These are phyloP conservation scores for Acanthaster planci DNA, from an alignment of 35 echinoderm and acorn worm genomes.

Conservation along the genomic window DNA sequence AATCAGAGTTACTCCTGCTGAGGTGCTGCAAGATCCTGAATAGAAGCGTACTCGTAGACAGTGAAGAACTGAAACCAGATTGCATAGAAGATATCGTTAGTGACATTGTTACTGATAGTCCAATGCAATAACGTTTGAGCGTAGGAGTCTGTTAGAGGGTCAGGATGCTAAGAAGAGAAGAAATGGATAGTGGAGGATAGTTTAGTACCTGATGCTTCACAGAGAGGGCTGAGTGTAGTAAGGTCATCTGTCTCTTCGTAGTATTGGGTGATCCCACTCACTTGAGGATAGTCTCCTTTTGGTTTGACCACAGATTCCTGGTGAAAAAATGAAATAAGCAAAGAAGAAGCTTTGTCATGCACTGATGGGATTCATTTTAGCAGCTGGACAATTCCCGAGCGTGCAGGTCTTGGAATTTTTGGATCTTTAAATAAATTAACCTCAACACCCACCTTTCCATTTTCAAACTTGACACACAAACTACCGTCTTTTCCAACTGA, in stretches of 20 bases:
- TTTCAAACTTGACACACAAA: background rate
- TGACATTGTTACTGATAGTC: background rate
- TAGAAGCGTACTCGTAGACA: slow-evolving; percentile 59
- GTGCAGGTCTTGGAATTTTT: no score
- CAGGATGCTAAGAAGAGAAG: background rate
- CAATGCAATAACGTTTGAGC: background rate
- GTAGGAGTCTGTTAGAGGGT: background rate
- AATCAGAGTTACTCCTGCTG: slow-evolving; percentile 77
- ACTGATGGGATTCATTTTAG: no score
- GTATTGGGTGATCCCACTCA: slow-evolving; percentile 43
- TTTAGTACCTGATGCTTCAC: slow-evolving; percentile 62
- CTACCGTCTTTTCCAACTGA: slow-evolving; percentile 5
- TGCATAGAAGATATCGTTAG: no score
- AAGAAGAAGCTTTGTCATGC: no score
- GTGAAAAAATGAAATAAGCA: background rate
- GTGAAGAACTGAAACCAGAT: slow-evolving; percentile 53
- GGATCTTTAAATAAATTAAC: no score
- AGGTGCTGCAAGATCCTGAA: slow-evolving; percentile 46
- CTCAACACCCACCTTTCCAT: slow-evolving; percentile 14
- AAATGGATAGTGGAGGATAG: background rate
- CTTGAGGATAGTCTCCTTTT: slow-evolving; percentile 32
- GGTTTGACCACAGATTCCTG: slow-evolving; percentile 10
- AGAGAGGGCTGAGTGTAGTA: slow-evolving; percentile 38
- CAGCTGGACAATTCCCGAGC: no score
- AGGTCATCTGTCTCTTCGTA: slow-evolving; percentile 48